A percentile compares a stretch with the other conserved stretches of the same genome.
Evolutionary conservation across 2,888 invertebrate genomes (phyloP).

Genomic region (Lithodes maja): DNA sequence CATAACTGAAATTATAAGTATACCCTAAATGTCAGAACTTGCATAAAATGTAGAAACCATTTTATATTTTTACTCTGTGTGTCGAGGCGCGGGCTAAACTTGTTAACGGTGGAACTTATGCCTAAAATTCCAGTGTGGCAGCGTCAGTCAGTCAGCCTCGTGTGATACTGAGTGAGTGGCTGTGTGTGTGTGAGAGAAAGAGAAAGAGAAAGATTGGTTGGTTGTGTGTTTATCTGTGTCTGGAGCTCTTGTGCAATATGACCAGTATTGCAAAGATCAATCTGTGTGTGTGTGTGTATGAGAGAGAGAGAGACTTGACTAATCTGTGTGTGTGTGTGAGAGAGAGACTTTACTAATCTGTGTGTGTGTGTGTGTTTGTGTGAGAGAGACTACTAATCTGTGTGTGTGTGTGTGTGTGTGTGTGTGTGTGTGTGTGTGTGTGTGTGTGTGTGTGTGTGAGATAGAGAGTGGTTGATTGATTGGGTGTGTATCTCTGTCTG

Average conservation of each 20-base stretch:
- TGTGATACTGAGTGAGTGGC: slow-evolving; percentile 34
- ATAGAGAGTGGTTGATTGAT: neutral
- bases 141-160: slow-evolving; percentile 33
- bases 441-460: slow-evolving; percentile 5
- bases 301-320: neutral
- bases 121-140: slow-evolving; percentile 29
- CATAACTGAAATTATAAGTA: neutral
- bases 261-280: neutral
- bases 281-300: neutral
- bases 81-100: slow-evolving; percentile 14
- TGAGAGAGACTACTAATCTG: neutral
- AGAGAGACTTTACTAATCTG: neutral
- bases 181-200: neutral
- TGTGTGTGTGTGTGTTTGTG: neutral
- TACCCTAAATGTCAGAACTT: slow-evolving; percentile 10
- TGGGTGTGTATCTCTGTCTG: neutral
- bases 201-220: neutral
- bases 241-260: no score
- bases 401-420: neutral
- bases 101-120: slow-evolving; percentile 33
- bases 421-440: slow-evolving; percentile 2
- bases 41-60: slow-evolving; percentile 52
- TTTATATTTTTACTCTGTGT: slow-evolving; percentile 52
- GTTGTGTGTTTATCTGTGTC: neutral
- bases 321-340: neutral